phyloP scores from a whole-genome alignment of 2,888 invertebrate species.

The Scaptomyza polygonia region DNA sequence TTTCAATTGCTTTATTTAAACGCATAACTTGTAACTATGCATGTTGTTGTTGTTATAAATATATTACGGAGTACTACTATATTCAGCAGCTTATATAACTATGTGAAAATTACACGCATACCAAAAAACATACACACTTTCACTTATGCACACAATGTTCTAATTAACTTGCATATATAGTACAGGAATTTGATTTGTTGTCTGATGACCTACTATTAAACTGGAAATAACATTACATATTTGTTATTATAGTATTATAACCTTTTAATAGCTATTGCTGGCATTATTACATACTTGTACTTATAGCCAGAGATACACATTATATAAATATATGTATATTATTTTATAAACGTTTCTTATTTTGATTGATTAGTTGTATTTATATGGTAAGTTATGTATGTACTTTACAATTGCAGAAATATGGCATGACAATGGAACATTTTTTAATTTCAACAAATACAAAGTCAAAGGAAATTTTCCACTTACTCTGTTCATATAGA shows the following conservation, averaged over 20 bases:
- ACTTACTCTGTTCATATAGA: constrained; percentile 1
- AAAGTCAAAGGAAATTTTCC: not conserved
- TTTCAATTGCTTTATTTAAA: constrained; percentile 70
- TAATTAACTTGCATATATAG: constrained; percentile 65
- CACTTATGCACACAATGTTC: constrained; percentile 32
- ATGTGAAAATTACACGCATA: constrained; percentile 24
- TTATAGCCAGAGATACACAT: constrained; percentile 11
- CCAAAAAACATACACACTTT: constrained; percentile 3
- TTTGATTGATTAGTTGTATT: constrained; percentile 30
- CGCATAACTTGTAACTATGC: constrained; percentile 49
- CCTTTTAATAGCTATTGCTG: constrained; percentile 24
- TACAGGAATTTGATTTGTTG: constrained; percentile 69
- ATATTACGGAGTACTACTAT: constrained; percentile 16
- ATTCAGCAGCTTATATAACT: constrained; percentile 26
- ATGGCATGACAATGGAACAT: constrained; percentile 26
- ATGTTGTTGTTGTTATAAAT: constrained; percentile 1
- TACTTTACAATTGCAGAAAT: constrained; percentile 16
- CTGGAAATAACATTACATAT: constrained; percentile 45
- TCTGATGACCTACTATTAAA: constrained; percentile 48
- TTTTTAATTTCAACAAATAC: not conserved
- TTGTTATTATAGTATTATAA: constrained; percentile 4
- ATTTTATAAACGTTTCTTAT: constrained; percentile 12
- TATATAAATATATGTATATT: no score
- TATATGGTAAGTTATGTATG: constrained; percentile 12
- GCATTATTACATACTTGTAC: constrained; percentile 24